Base-by-base conservation (phyloP, 1,140 invertebrate species). In the Aricia agestis region DNA sequence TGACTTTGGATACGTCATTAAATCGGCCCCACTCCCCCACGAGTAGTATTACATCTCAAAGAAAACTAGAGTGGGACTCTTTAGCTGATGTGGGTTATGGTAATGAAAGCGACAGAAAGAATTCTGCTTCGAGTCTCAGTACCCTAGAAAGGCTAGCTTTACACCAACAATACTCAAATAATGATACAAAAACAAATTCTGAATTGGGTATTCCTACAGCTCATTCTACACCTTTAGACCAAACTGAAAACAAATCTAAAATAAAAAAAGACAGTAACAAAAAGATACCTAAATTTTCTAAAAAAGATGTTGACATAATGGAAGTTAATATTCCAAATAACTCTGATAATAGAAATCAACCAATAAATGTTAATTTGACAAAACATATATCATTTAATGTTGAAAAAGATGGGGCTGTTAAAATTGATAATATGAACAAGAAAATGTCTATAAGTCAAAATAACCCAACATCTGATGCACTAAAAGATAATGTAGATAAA, bases 31-130 rank as follows among this genome's bases (percentile, higher is more conserved):
- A 84, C 13, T 94, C 94, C 7, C 94, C 94, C 13, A 93, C 93
- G 42, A 95, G 94, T 67, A 95, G 95, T 79, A 81, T 94, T 0
- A 92, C 93, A 3, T 95, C 94, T 2, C 93, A 94, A 75, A 91
- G 94, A 7, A 94, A 93, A 73, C 82, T 96, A 3, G 95, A 96
- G 87, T 96, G 95, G 95, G 95, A 96, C 80, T 96, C 94, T 72
- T 93, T 95, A 66, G 95, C 95, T 7, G 95, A 96, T 89, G 95
- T 96, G 57, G 95, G 95, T 6, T 96, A 96, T 86, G 92, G 81
- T 25, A 94, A 94, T 82, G 89, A 88, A 73, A 92, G 89, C 80
- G 89, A 91, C 15, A 84, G 81, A 58, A 91, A 91, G 73, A 83
- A 76, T 5, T 90, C 74, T 71, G 85, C 76, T 82, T 93, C 74